Percentiles rank a stretch among this genome's conserved stretches.
Conservation (phyloP, 64 coral and sea anemone genomes). For the Catalaphyllia jardinei region DNA sequence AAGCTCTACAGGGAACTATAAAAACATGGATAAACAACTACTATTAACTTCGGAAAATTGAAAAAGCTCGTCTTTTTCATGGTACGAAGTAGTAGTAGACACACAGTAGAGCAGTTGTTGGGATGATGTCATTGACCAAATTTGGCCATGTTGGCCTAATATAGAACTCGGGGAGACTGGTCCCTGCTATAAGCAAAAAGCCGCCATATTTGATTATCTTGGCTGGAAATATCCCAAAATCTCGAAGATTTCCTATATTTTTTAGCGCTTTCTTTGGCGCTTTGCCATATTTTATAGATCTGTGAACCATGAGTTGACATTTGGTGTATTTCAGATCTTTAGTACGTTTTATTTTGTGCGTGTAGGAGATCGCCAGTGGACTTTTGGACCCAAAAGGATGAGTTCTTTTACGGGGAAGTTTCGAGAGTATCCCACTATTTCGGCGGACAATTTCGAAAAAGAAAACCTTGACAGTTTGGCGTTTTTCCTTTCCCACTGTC, state of each 20-base stretch:
- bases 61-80: not conserved
- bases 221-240: not conserved
- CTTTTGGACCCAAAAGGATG: not conserved
- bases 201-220: slow-evolving; percentile 51
- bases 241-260: not conserved
- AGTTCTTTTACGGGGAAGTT: slow-evolving; percentile 64
- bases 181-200: not conserved
- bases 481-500: slow-evolving; percentile 68
- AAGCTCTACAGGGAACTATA: not conserved
- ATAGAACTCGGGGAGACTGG: not conserved
- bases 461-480: slow-evolving; percentile 48
- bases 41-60: not conserved
- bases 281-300: not conserved
- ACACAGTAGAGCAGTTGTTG: not conserved
- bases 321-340: not conserved
- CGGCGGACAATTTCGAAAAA: slow-evolving; percentile 57
- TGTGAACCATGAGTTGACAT: not conserved
- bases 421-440: slow-evolving; percentile 47
- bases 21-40: not conserved
- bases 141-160: slow-evolving; percentile 28
- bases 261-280: not conserved
- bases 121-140: slow-evolving; percentile 8
- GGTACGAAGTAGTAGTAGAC: not conserved
- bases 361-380: too few species aligned
- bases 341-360: not conserved